These are phyloP conservation scores for Aurelia sp. DNA, from an alignment of 30 jellyfish, hydroid and myxozoan genomes.

Conservation along the genomic window DNA sequence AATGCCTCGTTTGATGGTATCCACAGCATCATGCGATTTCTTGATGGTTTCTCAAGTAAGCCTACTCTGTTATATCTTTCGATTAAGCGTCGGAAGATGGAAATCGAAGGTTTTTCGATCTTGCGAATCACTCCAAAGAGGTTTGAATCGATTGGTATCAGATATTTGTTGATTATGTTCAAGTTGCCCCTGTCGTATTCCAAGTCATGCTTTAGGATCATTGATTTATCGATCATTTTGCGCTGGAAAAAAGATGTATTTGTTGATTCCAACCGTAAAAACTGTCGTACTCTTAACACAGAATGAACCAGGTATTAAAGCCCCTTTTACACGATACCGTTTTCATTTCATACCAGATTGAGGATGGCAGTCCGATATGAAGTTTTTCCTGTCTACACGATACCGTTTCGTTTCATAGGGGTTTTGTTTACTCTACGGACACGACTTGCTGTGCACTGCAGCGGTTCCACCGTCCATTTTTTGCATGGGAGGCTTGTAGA, in stretches of 20 bases:
- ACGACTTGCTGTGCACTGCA: no score
- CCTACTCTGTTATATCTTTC: constrained; percentile 9
- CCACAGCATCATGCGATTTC: constrained; percentile 51
- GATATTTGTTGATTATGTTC: constrained; percentile 49
- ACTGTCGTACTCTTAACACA: no score
- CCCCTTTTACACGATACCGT: no score
- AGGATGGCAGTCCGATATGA: no score
- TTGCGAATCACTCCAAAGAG: constrained; percentile 27
- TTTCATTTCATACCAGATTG: no score
- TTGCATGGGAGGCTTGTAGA: no score
- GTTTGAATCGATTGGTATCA: constrained; percentile 54
- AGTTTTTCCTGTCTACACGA: no score
- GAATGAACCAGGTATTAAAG: no score
- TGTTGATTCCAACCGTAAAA: not conserved
- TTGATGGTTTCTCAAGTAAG: constrained; percentile 16
- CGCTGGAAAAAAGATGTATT: constrained; percentile 19
- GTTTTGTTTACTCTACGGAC: no score
- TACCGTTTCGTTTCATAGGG: no score
- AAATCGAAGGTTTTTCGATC: constrained; percentile 38
- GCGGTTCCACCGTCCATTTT: no score
- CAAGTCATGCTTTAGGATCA: constrained; percentile 8
- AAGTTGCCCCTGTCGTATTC: constrained; percentile 43
- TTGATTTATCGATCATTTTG: constrained; percentile 33
- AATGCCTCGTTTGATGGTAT: constrained; percentile 57
- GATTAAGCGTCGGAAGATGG: constrained; percentile 33